These are phyloP conservation scores for Alosa alosa DNA, from an alignment of 2,113 vertebrate species.

Conservation along the genomic window DNA sequence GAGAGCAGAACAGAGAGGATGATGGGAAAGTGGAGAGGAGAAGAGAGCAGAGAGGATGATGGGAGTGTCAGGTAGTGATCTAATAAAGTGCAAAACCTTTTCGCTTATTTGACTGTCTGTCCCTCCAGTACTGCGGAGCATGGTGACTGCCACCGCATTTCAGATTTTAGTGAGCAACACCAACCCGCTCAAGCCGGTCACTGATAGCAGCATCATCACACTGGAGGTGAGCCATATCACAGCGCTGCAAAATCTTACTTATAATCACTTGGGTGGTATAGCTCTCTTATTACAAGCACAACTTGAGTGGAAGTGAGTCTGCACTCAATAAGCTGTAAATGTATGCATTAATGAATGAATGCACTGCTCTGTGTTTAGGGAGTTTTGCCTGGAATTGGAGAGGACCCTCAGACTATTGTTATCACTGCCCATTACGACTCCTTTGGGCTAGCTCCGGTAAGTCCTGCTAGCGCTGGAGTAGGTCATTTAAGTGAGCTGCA, in stretches of 20 bases:
- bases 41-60: background rate
- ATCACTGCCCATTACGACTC: constrained; percentile 77
- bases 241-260: background rate
- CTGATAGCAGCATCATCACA: constrained; percentile 62
- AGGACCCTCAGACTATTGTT: constrained; percentile 70
- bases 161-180: constrained; percentile 75
- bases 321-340: background rate
- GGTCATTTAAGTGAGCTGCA: background rate
- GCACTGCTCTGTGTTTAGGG: constrained; percentile 60
- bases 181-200: constrained; percentile 63
- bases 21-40: background rate
- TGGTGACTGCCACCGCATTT: constrained; percentile 73
- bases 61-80: background rate
- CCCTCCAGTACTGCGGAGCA: constrained; percentile 70
- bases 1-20: background rate
- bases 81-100: background rate
- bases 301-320: background rate
- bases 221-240: constrained; percentile 67
- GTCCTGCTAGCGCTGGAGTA: background rate
- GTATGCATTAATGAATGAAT: background rate
- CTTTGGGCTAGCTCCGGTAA: constrained; percentile 74
- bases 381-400: constrained; percentile 63
- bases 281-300: background rate
- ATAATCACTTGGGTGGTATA: background rate
- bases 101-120: background rate